phyloP scores from a whole-genome alignment of 2,797 vertebrate species.

The Cryptoprocta ferox region DNA sequence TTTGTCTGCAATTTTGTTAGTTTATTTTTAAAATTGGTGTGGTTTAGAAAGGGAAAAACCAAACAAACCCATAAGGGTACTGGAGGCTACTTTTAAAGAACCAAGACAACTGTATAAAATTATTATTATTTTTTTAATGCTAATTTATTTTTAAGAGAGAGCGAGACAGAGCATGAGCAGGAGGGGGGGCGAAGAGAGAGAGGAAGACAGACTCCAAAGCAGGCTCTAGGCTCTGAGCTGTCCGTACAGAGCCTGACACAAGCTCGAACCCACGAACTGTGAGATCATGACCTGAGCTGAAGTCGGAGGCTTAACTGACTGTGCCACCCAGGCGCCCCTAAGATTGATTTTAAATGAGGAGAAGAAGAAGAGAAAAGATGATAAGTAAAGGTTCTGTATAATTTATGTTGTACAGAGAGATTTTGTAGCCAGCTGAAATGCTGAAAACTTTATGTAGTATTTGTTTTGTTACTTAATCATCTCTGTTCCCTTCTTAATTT shows the following conservation, averaged over 20 bases:
- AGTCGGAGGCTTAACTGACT: too few species aligned
- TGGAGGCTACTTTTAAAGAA: neutral
- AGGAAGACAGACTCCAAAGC: too few species aligned
- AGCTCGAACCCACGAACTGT: too few species aligned
- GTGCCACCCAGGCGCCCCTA: too few species aligned
- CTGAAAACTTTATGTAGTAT: neutral
- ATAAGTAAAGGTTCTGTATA: neutral
- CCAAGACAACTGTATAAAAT: neutral
- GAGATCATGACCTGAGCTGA: too few species aligned
- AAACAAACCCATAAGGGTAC: neutral
- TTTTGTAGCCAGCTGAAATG: neutral
- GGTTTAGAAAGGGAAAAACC: neutral
- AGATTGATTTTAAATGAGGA: neutral
- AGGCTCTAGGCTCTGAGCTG: too few species aligned
- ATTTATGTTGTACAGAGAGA: neutral
- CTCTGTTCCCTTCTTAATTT: neutral
- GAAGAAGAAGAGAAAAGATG: neutral
- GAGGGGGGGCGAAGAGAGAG: too few species aligned
- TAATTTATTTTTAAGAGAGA: too few species aligned
- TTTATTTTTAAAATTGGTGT: slow-evolving; percentile 42
- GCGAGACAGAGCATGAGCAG: too few species aligned
- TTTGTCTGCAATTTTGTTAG: neutral
- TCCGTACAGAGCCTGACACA: too few species aligned
- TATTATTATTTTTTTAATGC: neutral
- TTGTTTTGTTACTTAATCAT: neutral